Evolutionary conservation across 2,113 vertebrate genomes (phyloP), one percentile per base, ranked within the genome.

Genomic region (Microtus montanus): DNA sequence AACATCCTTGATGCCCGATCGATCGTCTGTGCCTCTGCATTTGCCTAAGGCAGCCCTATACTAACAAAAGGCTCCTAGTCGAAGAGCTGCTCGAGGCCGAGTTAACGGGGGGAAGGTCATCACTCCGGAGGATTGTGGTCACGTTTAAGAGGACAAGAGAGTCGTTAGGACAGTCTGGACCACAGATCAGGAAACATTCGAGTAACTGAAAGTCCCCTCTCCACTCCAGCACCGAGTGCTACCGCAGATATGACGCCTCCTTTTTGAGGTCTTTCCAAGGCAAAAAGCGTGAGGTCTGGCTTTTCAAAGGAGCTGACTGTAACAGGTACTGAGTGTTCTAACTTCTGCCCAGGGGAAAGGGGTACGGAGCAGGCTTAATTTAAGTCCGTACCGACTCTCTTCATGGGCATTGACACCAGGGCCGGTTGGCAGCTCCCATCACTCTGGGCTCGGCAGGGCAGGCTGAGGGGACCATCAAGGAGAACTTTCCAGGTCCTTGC

Each of bases 1-100:
- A 35, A 14, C 64, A 0, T 14, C 4, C 35, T 26, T 17, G 52
- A 11, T n/a, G 41, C 74, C 44, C 28, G 66, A 6, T 14, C 28
- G 66, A 6, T 14, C 52, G 22, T 17, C 33, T 64, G 1, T 30
- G 87, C 44, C 24, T 38, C 41, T 78, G 63, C 28, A 41, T 94
- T 68, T 52, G 26, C 63, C 64, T 63, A 68, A 82, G 0, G 38
- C 22, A 17, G 75, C 70, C 3, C 3, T 82, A 49, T 44, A 19
- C 64, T 93, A 94, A 78, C 95, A 94, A 95, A 71, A 30, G 83
- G 61, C 28, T 68, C 47, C 74, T 26, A 5, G 38, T 64, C 91
- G 14, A 38, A 38, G 3, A 41, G 83, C 54, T 58, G 84, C 4
- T 96, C 86, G 80, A 95, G 71, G 20, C 49, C 1, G 89, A 26